phyloP scores from a whole-genome alignment of 2,888 invertebrate species.

The Nephrotoma flavescens region DNA sequence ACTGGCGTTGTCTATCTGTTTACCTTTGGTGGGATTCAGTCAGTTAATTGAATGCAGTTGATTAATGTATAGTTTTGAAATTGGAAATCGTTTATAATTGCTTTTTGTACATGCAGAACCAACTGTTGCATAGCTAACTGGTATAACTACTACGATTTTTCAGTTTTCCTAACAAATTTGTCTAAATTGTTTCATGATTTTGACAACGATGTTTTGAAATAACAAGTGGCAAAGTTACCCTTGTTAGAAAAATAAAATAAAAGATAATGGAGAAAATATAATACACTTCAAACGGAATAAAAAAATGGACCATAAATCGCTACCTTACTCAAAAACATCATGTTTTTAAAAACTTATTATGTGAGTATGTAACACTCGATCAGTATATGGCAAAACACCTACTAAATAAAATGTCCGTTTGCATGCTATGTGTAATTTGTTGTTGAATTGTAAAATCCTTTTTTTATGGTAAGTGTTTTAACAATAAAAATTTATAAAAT shows the following conservation, averaged over 20 bases:
- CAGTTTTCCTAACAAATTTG: not conserved
- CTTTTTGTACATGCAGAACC: too few species aligned
- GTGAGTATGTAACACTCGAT: not conserved
- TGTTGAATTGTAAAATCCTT: not conserved
- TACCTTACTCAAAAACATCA: not conserved
- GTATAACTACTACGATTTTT: too few species aligned
- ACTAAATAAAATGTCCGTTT: not conserved
- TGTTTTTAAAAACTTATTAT: not conserved
- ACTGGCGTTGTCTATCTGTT: too few species aligned
- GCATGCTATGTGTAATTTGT: not conserved
- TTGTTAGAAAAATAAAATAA: not conserved
- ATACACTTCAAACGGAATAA: not conserved
- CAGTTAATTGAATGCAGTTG: too few species aligned
- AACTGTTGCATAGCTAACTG: too few species aligned
- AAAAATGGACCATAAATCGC: not conserved
- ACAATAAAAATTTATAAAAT: too few species aligned
- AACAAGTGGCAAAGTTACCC: not conserved
- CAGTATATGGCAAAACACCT: not conserved
- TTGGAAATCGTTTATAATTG: too few species aligned
- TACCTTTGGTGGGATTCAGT: too few species aligned
- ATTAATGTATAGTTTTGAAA: too few species aligned
- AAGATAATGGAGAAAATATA: not conserved
- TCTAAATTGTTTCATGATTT: not conserved
- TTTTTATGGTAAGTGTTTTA: not conserved
- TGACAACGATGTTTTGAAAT: not conserved